phyloP scores from a whole-genome alignment of 2,113 vertebrate species.

The Sula dactylatra region DNA sequence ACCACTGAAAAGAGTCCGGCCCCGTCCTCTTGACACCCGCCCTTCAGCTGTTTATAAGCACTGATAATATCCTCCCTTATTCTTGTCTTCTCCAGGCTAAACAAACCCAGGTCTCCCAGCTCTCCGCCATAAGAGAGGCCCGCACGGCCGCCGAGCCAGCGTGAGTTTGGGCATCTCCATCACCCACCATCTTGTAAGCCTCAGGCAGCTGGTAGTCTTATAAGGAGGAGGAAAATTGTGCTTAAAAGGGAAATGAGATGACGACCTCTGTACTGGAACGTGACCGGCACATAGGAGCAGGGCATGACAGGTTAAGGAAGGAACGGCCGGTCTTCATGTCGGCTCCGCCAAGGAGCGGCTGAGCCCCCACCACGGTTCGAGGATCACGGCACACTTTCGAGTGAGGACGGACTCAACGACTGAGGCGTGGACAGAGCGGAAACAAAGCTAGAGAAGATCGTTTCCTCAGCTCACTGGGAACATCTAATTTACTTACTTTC shows the following conservation, averaged over 20 bases:
- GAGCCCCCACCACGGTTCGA: fast-evolving
- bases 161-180: fast-evolving
- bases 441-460: not conserved
- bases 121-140: no score
- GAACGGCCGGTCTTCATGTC: not conserved
- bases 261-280: fast-evolving
- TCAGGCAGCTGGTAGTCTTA: fast-evolving
- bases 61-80: no score
- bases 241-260: not conserved
- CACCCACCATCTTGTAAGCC: fast-evolving
- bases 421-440: not conserved
- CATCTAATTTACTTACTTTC: not conserved
- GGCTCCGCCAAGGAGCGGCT: fast-evolving
- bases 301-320: not conserved
- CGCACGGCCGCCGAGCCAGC: fast-evolving
- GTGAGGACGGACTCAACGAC: fast-evolving
- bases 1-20: no score
- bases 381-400: fast-evolving
- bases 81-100: no score
- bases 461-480: not conserved
- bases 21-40: no score
- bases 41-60: no score
- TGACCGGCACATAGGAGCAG: fast-evolving
- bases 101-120: no score
- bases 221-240: no score